phyloP scores from a whole-genome alignment of 1,140 invertebrate genomes.

The Sminthurinus signatus region DNA sequence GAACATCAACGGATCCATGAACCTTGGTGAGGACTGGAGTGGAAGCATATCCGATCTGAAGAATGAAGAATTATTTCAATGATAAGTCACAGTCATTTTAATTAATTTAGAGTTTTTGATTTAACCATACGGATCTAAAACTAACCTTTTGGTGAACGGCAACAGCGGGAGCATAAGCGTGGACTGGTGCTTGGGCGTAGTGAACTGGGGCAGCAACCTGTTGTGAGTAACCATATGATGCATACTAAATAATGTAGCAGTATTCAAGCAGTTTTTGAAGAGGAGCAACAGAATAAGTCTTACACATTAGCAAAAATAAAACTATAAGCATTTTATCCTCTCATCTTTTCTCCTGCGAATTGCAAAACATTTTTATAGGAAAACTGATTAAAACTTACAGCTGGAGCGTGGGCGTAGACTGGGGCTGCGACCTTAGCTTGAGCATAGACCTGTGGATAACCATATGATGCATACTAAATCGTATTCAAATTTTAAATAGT shows the following conservation, averaged over 20 bases:
- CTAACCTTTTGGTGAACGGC: slow-evolving; percentile 37
- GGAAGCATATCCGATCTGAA: slow-evolving; percentile 43
- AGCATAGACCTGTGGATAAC: too few species aligned
- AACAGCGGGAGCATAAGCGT: not conserved
- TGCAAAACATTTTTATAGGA: too few species aligned
- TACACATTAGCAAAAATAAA: too few species aligned
- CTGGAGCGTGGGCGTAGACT: slow-evolving; percentile 8
- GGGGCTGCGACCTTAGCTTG: slow-evolving; percentile 2
- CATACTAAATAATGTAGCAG: not conserved
- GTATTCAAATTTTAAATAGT: not conserved
- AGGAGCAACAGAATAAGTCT: not conserved
- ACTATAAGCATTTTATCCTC: too few species aligned
- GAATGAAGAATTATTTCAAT: not conserved
- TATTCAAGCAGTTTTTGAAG: slow-evolving; percentile 9
- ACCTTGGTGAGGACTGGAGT: slow-evolving; percentile 51
- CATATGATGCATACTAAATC: too few species aligned
- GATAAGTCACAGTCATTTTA: not conserved
- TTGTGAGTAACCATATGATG: too few species aligned
- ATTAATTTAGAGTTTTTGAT: too few species aligned
- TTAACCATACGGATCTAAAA: too few species aligned
- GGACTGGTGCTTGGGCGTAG: slow-evolving; percentile 6
- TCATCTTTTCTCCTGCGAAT: too few species aligned
- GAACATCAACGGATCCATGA: slow-evolving; percentile 50
- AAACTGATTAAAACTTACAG: too few species aligned
- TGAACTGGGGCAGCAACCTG: slow-evolving; percentile 2